A percentile compares a stretch with the other conserved stretches of the same genome.
These are phyloP conservation scores for Orientallactaga sibirica DNA, from an alignment of 2,797 vertebrate species.

Conservation along the genomic window DNA sequence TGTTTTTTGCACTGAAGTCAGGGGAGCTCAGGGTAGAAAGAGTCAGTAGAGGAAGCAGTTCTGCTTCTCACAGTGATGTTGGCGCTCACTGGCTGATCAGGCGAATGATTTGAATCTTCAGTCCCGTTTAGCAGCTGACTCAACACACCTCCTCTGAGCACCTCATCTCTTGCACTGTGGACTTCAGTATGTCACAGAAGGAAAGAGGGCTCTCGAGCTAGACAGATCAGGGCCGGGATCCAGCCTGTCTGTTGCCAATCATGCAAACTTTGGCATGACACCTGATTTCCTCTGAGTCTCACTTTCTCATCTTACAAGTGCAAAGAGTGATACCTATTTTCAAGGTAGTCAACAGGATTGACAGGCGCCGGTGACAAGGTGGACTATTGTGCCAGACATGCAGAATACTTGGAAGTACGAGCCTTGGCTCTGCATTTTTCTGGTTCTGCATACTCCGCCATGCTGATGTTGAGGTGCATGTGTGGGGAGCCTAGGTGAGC, in stretches of 20 bases:
- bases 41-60: not conserved
- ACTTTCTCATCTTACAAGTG: not conserved
- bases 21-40: not conserved
- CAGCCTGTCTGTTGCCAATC: not conserved
- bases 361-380: not conserved
- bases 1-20: not conserved
- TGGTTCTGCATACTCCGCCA: rapidly evolving
- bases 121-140: not conserved
- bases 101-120: not conserved
- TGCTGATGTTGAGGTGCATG: too few species aligned
- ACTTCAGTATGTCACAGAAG: not conserved
- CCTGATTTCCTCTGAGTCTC: not conserved
- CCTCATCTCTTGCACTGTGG: rapidly evolving
- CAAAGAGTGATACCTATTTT: not conserved
- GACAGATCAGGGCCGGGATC: not conserved
- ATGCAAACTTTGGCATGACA: not conserved
- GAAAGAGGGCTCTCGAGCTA: not conserved
- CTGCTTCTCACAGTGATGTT: not conserved
- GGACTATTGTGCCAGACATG: too few species aligned
- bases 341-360: not conserved
- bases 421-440: not conserved
- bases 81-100: not conserved
- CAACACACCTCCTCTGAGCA: not conserved
- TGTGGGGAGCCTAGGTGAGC: rapidly evolving
- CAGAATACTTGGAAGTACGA: too few species aligned